Percentiles rank a stretch among this genome's conserved stretches.
Conservation (phyloP, 2,797 vertebrate species). For the Erpetoichthys calabaricus region DNA sequence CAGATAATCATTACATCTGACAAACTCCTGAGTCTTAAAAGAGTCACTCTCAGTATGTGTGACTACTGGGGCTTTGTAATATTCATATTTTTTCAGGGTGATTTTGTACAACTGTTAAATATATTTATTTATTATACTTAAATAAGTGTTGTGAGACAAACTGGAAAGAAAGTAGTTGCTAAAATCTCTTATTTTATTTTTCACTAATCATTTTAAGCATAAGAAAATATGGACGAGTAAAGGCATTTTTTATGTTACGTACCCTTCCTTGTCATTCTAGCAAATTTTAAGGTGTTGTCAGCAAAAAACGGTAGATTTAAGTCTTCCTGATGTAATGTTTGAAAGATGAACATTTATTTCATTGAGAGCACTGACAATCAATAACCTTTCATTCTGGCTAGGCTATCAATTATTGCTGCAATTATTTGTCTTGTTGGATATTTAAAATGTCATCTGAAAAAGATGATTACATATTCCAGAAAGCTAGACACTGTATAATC, state of each 20-base stretch:
- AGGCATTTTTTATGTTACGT: too few species aligned
- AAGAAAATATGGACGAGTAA: not conserved
- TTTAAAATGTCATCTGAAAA: slow-evolving; percentile 73
- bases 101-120: too few species aligned
- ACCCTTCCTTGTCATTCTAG: too few species aligned
- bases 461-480: slow-evolving; percentile 70
- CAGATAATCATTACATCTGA: slow-evolving; percentile 53
- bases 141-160: not conserved
- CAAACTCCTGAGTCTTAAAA: slow-evolving; percentile 36
- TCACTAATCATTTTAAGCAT: too few species aligned
- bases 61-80: not conserved
- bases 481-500: slow-evolving; percentile 56
- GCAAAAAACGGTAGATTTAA: slow-evolving; percentile 54
- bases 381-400: slow-evolving; percentile 50
- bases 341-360: slow-evolving; percentile 53
- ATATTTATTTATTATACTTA: too few species aligned
- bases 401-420: slow-evolving; percentile 71
- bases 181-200: too few species aligned
- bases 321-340: slow-evolving; percentile 46
- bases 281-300: slow-evolving; percentile 47
- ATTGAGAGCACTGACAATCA: slow-evolving; percentile 59
- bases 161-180: not conserved
- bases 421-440: slow-evolving; percentile 71
- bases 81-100: not conserved
- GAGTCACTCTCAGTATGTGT: not conserved